Percentiles rank a stretch among this genome's conserved stretches.
Evolutionary conservation across 2,113 vertebrate genomes (phyloP).

Genomic region (Oceanites oceanicus): DNA sequence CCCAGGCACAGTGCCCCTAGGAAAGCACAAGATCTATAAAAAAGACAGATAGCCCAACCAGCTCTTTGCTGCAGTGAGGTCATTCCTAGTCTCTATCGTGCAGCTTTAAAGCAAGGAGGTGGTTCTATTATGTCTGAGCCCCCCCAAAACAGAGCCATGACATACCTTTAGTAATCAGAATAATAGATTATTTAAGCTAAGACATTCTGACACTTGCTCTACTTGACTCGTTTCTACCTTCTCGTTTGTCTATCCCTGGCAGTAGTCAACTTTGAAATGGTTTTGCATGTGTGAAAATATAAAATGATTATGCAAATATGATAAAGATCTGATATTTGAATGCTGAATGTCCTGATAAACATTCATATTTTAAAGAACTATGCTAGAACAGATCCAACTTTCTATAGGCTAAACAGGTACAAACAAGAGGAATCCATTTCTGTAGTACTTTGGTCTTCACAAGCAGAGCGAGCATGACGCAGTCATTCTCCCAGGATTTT

Average conservation of each 20-base stretch:
- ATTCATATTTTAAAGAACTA: neutral
- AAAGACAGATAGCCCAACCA: neutral
- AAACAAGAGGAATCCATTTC: neutral
- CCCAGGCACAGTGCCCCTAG: neutral
- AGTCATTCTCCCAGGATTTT: neutral
- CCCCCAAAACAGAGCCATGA: neutral
- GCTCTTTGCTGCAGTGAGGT: neutral
- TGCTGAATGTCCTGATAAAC: neutral
- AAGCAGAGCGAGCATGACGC: neutral
- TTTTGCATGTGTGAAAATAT: neutral
- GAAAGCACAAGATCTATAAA: neutral
- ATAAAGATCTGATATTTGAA: neutral
- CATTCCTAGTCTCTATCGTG: fast-evolving
- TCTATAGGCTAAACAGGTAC: neutral
- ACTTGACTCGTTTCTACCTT: neutral
- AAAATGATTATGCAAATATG: neutral
- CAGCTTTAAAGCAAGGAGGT: neutral
- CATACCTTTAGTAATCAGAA: neutral
- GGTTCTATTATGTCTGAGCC: neutral
- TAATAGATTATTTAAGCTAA: neutral
- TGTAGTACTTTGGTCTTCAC: neutral
- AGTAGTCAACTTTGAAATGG: neutral
- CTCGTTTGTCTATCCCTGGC: neutral
- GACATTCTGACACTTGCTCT: neutral
- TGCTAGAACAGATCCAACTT: neutral